phyloP scores from a whole-genome alignment of 2,113 vertebrate genomes.

The Suricata suricatta region DNA sequence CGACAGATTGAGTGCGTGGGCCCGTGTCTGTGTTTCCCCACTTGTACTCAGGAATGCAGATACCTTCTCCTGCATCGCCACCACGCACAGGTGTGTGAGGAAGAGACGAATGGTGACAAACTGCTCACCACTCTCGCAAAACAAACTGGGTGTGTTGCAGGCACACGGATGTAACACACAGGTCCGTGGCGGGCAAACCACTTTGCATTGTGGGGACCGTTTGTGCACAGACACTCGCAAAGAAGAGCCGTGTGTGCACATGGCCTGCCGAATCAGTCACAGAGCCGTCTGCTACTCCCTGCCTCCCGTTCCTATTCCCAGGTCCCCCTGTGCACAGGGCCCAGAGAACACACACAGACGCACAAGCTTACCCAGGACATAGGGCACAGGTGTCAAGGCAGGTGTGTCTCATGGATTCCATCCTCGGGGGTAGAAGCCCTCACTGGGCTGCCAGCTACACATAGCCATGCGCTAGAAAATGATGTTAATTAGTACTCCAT shows the following conservation, averaged over 20 bases:
- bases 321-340: neutral
- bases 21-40: neutral
- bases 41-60: neutral
- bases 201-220: neutral
- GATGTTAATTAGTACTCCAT: slow-evolving; percentile 79
- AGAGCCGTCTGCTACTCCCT: neutral
- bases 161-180: fast-evolving
- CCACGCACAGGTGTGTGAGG: neutral
- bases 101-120: neutral
- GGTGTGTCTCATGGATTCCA: neutral
- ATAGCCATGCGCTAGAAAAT: slow-evolving; percentile 53
- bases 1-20: neutral
- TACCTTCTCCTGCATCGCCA: neutral
- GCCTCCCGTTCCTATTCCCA: neutral
- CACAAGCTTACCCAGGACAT: neutral
- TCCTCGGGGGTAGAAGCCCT: slow-evolving; percentile 30
- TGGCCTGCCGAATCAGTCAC: neutral
- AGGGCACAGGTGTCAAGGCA: slow-evolving; percentile 5
- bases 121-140: neutral
- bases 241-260: neutral
- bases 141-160: fast-evolving
- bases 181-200: neutral
- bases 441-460: slow-evolving; percentile 69
- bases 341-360: neutral
- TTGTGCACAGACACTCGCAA: neutral